A percentile compares a stretch with the other conserved stretches of the same genome.
Conservation (phyloP, 1,140 invertebrate genomes). For the Nasonia giraulti region DNA sequence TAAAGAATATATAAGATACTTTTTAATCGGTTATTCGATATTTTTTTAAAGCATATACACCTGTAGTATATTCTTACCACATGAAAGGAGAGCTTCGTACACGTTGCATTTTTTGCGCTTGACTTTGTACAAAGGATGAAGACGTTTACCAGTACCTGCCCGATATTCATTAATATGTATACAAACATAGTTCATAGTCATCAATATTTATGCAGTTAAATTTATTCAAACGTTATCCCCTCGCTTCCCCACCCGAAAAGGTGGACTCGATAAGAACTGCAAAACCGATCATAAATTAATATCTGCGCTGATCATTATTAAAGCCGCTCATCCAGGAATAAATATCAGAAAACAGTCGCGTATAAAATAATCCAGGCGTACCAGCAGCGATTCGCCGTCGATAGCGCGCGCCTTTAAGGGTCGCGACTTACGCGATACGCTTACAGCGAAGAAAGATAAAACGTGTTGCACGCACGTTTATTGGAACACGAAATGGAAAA, state of each 20-base stretch:
- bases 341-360: background rate
- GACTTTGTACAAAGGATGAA: background rate
- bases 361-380: background rate
- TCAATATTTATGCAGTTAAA: conserved; percentile 41
- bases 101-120: background rate
- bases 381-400: background rate
- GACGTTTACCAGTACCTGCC: background rate
- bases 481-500: background rate
- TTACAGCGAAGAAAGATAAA: background rate
- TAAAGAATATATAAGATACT: too few relatives aligned
- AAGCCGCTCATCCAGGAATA: background rate
- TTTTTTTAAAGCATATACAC: too few relatives aligned
- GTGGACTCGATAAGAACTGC: background rate
- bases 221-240: conserved; percentile 39
- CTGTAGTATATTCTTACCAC: too few relatives aligned
- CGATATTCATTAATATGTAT: background rate
- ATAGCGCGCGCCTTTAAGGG: background rate
- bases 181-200: background rate
- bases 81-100: background rate
- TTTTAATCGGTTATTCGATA: too few relatives aligned
- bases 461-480: background rate
- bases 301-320: conserved; percentile 24
- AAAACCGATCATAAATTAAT: conserved; percentile 49
- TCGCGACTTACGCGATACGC: background rate
- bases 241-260: background rate